phyloP scores from a whole-genome alignment of 2,888 invertebrate genomes.

The Amphipyra berbera region DNA sequence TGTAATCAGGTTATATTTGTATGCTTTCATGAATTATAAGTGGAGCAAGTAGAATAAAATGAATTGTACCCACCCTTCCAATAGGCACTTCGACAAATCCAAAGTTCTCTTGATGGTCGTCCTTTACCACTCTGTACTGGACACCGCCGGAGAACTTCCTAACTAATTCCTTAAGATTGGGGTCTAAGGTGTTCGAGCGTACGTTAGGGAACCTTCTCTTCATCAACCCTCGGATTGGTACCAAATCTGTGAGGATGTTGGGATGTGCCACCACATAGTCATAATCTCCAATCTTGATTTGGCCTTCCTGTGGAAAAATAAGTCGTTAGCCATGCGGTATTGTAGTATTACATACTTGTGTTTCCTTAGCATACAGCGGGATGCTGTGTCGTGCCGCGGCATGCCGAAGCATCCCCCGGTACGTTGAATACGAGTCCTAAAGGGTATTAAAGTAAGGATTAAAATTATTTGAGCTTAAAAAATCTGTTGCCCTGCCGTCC shows the following conservation, averaged over 20 bases:
- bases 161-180: constrained; percentile 91
- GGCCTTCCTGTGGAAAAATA: constrained; percentile 89
- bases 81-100: constrained; percentile 91
- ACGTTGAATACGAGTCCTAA: too few relatives aligned
- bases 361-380: too few relatives aligned
- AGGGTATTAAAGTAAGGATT: too few relatives aligned
- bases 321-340: too few relatives aligned
- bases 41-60: not conserved
- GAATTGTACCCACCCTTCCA: constrained; percentile 91
- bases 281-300: constrained; percentile 91
- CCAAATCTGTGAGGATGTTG: constrained; percentile 93
- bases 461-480: too few relatives aligned
- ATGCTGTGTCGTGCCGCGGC: too few relatives aligned
- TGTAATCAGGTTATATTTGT: too few relatives aligned
- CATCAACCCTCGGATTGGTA: constrained; percentile 93
- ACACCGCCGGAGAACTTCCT: constrained; percentile 92
- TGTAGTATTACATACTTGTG: too few relatives aligned
- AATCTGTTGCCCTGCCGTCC: too few relatives aligned
- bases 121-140: constrained; percentile 91
- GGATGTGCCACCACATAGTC: constrained; percentile 94
- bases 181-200: constrained; percentile 91
- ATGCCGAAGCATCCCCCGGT: too few relatives aligned
- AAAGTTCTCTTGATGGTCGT: constrained; percentile 93
- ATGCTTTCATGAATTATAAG: too few relatives aligned
- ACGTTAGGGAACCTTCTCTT: constrained; percentile 94